These are phyloP conservation scores for Autographa pulchrina DNA, from an alignment of 2,888 invertebrate genomes.

Conservation along the genomic window DNA sequence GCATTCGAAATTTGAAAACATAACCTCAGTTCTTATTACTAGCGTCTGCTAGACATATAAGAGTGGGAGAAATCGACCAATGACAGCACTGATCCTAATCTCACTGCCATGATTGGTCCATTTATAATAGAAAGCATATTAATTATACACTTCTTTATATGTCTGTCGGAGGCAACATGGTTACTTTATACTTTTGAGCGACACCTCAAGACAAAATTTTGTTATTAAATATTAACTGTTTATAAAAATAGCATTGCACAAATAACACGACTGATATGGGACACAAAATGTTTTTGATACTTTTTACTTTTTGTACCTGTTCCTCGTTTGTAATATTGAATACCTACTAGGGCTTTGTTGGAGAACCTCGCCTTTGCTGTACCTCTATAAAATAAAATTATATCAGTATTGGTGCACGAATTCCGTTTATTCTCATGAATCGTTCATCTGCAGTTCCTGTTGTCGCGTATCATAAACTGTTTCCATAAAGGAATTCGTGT, in stretches of 20 bases:
- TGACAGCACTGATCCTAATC: slow-evolving; percentile 84
- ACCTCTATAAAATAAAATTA: slow-evolving; percentile 68
- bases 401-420: slow-evolving; percentile 74
- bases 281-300: slow-evolving; percentile 89
- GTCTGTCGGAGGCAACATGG: slow-evolving; percentile 88
- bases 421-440: slow-evolving; percentile 65
- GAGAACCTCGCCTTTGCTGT: slow-evolving; percentile 78
- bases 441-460: slow-evolving; percentile 50
- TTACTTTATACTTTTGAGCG: slow-evolving; percentile 86
- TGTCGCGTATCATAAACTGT: slow-evolving; percentile 41
- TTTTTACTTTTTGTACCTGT: slow-evolving; percentile 85
- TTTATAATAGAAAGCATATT: slow-evolving; percentile 83
- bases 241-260: slow-evolving; percentile 86
- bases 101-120: slow-evolving; percentile 89
- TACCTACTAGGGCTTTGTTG: slow-evolving; percentile 73
- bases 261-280: slow-evolving; percentile 88
- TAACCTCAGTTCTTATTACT: slow-evolving; percentile 81
- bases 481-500: slow-evolving; percentile 73
- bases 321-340: slow-evolving; percentile 80
- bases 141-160: slow-evolving; percentile 87
- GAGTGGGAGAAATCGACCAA: slow-evolving; percentile 86
- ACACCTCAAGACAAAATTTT: slow-evolving; percentile 87
- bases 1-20: slow-evolving; percentile 77
- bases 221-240: slow-evolving; percentile 79
- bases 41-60: slow-evolving; percentile 88